These are phyloP conservation scores for Sturnira hondurensis DNA, from an alignment of 2,113 vertebrate species.

Conservation along the genomic window DNA sequence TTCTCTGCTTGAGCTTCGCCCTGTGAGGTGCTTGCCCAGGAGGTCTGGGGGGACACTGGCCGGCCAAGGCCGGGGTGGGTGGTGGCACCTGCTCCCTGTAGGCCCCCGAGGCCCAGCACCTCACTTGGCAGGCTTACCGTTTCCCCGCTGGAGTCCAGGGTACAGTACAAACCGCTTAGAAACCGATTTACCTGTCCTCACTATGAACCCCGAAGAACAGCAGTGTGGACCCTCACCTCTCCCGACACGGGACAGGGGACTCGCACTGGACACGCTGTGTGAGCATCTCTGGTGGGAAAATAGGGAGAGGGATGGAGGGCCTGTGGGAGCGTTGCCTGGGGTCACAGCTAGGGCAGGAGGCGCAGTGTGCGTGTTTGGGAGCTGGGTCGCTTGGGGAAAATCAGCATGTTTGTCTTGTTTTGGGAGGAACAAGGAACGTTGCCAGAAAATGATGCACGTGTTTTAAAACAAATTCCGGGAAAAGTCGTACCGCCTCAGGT, in stretches of 20 bases:
- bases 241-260: neutral
- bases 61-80: neutral
- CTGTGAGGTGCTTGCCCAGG: neutral
- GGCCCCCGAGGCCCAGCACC: neutral
- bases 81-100: neutral
- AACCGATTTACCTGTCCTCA: neutral
- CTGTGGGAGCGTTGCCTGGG: neutral
- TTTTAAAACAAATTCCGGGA: slow-evolving; percentile 24
- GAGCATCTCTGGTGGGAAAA: neutral
- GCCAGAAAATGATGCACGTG: neutral
- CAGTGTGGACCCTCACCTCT: neutral
- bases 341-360: neutral
- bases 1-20: neutral
- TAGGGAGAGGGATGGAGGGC: neutral
- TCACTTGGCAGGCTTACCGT: neutral
- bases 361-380: neutral
- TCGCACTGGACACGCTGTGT: neutral
- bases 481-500: neutral
- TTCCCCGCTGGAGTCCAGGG: neutral
- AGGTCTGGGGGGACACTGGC: neutral
- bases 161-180: neutral
- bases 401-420: neutral
- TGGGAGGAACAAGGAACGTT: slow-evolving; percentile 27
- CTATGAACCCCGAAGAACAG: neutral
- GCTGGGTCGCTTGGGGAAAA: neutral